These are phyloP conservation scores for Stylophora pistillata DNA, from an alignment of 64 coral and sea anemone species.

Conservation along the genomic window DNA sequence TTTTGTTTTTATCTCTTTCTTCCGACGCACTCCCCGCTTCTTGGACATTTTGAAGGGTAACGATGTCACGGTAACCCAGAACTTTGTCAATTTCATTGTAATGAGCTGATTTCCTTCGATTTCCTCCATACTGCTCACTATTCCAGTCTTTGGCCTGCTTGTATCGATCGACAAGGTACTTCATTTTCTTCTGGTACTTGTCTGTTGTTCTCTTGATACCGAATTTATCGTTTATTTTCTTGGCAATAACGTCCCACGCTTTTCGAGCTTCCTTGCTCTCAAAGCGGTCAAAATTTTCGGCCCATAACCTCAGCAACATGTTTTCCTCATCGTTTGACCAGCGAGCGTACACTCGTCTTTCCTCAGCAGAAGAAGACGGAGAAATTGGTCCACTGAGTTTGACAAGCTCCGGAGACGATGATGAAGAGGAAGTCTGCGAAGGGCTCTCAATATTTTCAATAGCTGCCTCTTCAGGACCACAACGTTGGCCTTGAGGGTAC, in stretches of 20 bases:
- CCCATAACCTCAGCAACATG: constrained; percentile 2
- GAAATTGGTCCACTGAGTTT: not conserved
- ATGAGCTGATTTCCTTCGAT: not conserved
- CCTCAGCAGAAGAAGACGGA: not conserved
- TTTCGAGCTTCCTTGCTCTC: constrained; percentile 28
- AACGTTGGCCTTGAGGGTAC: too few species aligned
- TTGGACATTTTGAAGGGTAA: too few species aligned
- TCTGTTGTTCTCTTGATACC: constrained; percentile 11
- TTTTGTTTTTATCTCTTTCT: too few species aligned
- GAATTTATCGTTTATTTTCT: constrained; percentile 18
- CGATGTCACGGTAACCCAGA: too few species aligned
- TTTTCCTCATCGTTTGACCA: not conserved
- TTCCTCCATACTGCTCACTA: not conserved
- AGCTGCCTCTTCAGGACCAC: too few species aligned
- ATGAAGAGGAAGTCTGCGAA: too few species aligned
- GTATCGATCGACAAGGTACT: constrained; percentile 31
- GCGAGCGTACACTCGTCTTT: not conserved
- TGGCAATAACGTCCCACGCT: constrained; percentile 27
- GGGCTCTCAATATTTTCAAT: too few species aligned
- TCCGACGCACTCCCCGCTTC: too few species aligned
- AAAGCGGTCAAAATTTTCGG: not conserved
- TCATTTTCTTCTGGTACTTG: constrained; percentile 22
- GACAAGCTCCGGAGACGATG: too few species aligned
- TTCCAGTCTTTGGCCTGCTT: constrained; percentile 47
- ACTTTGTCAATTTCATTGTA: too few species aligned